These are phyloP conservation scores for Porites rus DNA, from an alignment of 92 coral and sea anemone genomes.

Conservation along the genomic window DNA sequence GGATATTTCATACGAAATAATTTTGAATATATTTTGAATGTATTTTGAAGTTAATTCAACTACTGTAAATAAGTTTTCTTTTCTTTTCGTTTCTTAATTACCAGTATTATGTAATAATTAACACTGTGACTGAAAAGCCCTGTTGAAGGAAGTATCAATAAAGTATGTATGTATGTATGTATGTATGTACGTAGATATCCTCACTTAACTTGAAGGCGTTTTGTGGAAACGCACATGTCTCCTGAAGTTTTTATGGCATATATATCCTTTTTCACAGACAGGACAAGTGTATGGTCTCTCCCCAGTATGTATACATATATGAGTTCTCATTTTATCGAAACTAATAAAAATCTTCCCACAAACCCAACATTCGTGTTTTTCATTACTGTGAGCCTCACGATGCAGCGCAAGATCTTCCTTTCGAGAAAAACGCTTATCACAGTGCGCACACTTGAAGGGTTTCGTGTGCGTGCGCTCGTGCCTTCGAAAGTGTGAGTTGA, in stretches of 20 bases:
- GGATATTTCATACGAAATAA: too few species aligned
- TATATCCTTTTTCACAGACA: conserved; percentile 3
- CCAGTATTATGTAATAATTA: too few species aligned
- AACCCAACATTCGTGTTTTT: conserved; percentile 20
- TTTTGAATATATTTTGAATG: too few species aligned
- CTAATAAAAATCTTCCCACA: neutral
- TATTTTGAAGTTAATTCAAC: too few species aligned
- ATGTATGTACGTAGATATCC: too few species aligned
- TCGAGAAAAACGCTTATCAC: neutral
- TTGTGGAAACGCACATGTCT: neutral
- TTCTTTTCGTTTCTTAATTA: too few species aligned
- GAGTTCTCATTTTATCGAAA: neutral
- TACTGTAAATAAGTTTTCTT: too few species aligned
- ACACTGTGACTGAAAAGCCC: too few species aligned
- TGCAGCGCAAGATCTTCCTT: neutral
- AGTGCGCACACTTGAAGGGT: neutral
- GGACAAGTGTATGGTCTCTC: conserved; percentile 10
- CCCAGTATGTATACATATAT: conserved; percentile 9
- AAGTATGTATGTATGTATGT: too few species aligned
- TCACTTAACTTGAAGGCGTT: too few species aligned
- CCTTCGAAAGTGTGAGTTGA: conserved; percentile 8
- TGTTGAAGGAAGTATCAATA: too few species aligned
- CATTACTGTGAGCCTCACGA: neutral
- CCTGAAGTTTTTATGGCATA: neutral
- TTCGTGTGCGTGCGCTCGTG: conserved; percentile 16